phyloP scores from a whole-genome alignment of 2,797 vertebrate species.

The Hydrophis major region DNA sequence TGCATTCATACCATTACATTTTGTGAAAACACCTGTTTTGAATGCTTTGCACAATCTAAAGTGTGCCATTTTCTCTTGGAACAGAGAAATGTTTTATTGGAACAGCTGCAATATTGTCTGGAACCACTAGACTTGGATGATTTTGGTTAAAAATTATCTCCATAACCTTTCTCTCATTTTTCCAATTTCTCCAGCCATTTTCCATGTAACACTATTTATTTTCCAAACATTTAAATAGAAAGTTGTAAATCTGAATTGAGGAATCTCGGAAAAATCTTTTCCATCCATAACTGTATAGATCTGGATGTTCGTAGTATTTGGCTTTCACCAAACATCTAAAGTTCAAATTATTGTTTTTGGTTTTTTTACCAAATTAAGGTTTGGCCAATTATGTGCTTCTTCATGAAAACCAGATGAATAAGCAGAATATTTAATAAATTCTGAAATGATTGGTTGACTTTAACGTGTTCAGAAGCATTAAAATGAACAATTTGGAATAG shows the following conservation, averaged over 20 bases:
- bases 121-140: neutral
- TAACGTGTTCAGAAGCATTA: neutral
- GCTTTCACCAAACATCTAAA: neutral
- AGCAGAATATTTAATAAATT: neutral
- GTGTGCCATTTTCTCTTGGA: neutral
- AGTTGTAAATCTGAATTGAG: neutral
- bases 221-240: constrained; percentile 16
- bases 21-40: neutral
- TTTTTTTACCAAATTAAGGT: constrained; percentile 23
- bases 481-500: neutral
- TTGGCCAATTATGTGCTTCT: constrained; percentile 17
- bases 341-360: constrained; percentile 5
- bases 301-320: constrained; percentile 25
- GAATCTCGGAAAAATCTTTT: neutral
- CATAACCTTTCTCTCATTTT: constrained; percentile 1
- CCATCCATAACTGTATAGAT: neutral
- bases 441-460: neutral
- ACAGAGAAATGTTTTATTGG: neutral
- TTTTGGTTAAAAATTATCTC: constrained; percentile 17
- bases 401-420: constrained; percentile 28
- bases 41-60: neutral
- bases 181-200: neutral
- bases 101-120: neutral
- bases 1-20: neutral
- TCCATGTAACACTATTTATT: constrained; percentile 27